phyloP scores from a whole-genome alignment of 2,888 invertebrate genomes.

The Campoplex nolae region DNA sequence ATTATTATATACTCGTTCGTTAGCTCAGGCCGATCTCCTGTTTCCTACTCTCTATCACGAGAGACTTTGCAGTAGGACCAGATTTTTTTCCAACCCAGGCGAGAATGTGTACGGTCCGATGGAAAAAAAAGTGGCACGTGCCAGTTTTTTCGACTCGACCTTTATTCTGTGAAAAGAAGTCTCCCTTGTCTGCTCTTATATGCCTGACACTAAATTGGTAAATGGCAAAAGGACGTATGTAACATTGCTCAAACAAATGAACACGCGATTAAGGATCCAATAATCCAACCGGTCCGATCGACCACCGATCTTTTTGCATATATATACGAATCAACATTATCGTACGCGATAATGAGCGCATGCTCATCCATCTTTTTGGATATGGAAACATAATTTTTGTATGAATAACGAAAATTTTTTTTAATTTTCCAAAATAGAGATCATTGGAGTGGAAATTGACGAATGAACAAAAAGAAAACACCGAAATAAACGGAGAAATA shows the following conservation, averaged over 20 bases:
- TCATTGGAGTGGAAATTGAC: background rate
- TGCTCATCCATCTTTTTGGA: background rate
- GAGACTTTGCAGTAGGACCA: background rate
- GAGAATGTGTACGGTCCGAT: slow-evolving; percentile 23
- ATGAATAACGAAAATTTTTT: background rate
- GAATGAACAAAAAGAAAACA: background rate
- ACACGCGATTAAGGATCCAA: background rate
- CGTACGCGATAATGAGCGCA: too few species aligned
- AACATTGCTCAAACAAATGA: background rate
- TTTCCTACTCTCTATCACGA: slow-evolving; percentile 48
- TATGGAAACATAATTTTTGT: background rate
- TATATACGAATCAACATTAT: background rate
- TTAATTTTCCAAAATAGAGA: background rate
- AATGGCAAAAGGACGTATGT: background rate
- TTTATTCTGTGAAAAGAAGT: slow-evolving; percentile 34
- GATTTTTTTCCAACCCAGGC: slow-evolving; percentile 17
- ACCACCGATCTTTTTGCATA: background rate
- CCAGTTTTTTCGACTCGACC: slow-evolving; percentile 30
- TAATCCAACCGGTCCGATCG: background rate
- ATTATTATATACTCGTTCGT: slow-evolving; percentile 41
- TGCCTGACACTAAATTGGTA: background rate
- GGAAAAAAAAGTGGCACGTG: slow-evolving; percentile 38
- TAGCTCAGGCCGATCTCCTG: slow-evolving; percentile 42
- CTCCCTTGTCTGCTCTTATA: background rate
- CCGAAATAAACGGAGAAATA: background rate